Evolutionary conservation across 2,113 vertebrate species (phyloP).

Genomic region (Ariopsis seemanni): DNA sequence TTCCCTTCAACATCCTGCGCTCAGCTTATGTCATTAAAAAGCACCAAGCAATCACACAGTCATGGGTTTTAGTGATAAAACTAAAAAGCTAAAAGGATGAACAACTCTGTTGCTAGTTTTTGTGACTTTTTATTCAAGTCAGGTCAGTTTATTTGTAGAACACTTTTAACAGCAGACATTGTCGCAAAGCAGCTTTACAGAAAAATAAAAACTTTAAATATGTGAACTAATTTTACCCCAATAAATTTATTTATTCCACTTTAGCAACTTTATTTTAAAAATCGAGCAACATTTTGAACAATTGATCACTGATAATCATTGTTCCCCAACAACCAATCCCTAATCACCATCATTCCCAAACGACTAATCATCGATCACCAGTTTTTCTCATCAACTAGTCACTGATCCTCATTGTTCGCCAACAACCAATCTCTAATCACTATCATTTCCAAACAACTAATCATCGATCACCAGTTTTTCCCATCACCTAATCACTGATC

Average conservation of each 20-base stretch:
- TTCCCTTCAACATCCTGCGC: background rate
- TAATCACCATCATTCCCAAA: too few relatives aligned
- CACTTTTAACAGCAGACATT: too few relatives aligned
- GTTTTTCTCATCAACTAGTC: too few relatives aligned
- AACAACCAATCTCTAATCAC: background rate
- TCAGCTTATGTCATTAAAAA: background rate
- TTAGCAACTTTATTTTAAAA: background rate
- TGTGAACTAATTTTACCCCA: too few relatives aligned
- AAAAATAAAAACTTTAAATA: too few relatives aligned
- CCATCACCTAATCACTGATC: background rate
- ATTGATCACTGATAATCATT: too few relatives aligned
- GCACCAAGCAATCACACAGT: background rate
- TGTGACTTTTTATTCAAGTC: background rate
- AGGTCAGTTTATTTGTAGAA: too few relatives aligned
- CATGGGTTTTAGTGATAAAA: background rate
- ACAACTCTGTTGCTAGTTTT: background rate
- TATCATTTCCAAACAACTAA: too few relatives aligned
- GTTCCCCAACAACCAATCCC: background rate
- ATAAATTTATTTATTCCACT: background rate
- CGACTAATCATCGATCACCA: too few relatives aligned
- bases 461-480: too few relatives aligned
- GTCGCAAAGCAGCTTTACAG: too few relatives aligned
- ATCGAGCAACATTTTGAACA: background rate
- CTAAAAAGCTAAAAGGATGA: background rate
- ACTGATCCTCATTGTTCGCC: too few relatives aligned